These are phyloP conservation scores for Orchestes rusci DNA, from an alignment of 2,888 invertebrate genomes.

Conservation along the genomic window DNA sequence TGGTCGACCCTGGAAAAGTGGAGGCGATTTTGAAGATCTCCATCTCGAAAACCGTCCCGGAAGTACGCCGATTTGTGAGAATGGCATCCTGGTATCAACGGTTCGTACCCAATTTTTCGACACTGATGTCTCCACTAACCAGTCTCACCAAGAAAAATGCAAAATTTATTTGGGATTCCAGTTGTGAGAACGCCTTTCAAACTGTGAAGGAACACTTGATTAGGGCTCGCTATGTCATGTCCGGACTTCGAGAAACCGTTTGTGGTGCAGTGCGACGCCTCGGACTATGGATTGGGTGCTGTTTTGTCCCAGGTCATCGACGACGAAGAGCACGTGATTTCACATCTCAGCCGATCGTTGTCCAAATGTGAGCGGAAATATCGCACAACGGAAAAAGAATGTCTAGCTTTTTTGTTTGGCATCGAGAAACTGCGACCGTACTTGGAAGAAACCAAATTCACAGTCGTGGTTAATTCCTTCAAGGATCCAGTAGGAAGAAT, in stretches of 20 bases:
- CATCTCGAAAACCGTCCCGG: no score
- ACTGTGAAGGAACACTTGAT: slow-evolving; percentile 11
- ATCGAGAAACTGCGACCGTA: no score
- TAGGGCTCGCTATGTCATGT: slow-evolving; percentile 19
- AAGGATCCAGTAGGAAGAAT: slow-evolving; percentile 23
- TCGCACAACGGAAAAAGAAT: no score
- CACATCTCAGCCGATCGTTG: no score
- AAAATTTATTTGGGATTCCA: slow-evolving; percentile 2
- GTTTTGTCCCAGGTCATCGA: not conserved
- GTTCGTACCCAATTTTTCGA: slow-evolving; percentile 21
- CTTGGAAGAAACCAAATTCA: no score
- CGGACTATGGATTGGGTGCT: no score
- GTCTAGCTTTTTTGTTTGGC: no score
- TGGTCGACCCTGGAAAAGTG: no score
- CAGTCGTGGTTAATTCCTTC: slow-evolving; percentile 19
- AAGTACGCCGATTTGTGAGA: no score
- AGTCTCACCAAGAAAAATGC: slow-evolving; percentile 3
- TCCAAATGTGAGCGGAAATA: not conserved
- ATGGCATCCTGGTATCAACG: no score
- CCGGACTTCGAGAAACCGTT: slow-evolving; percentile 9
- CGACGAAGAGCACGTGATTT: slow-evolving; percentile 21
- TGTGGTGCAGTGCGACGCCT: slow-evolving; percentile 1
- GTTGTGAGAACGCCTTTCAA: slow-evolving; percentile 5
- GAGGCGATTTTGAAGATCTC: no score
- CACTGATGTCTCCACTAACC: slow-evolving; percentile 1